These are phyloP conservation scores for Linnaemya tessellans DNA, from an alignment of 2,888 invertebrate genomes.

Conservation along the genomic window DNA sequence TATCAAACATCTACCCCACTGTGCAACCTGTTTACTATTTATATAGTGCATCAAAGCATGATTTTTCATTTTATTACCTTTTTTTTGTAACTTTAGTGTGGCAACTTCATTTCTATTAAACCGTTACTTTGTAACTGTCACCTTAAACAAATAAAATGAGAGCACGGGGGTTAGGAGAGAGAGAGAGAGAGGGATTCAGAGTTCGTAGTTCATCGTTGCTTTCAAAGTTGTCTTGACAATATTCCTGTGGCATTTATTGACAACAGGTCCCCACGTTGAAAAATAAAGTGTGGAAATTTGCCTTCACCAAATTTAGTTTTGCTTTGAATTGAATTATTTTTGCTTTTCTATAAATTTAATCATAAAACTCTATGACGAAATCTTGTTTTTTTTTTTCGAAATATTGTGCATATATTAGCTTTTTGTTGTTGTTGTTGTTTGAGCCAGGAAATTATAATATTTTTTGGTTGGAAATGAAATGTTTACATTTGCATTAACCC, in stretches of 20 bases:
- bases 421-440: constrained; percentile 8
- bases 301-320: constrained; percentile 74
- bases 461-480: constrained; percentile 31
- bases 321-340: constrained; percentile 63
- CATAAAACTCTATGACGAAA: constrained; percentile 78
- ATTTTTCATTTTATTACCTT: neutral
- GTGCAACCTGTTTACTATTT: constrained; percentile 35
- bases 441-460: constrained; percentile 67
- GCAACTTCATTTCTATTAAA: constrained; percentile 38
- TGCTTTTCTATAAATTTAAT: neutral
- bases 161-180: neutral
- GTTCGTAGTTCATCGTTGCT: constrained; percentile 68
- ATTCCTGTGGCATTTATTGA: constrained; percentile 68
- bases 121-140: constrained; percentile 60
- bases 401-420: constrained; percentile 55
- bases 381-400: constrained; percentile 71
- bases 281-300: constrained; percentile 47
- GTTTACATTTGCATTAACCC: constrained; percentile 78
- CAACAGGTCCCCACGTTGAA: constrained; percentile 44
- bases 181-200: constrained; percentile 10
- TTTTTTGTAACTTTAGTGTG: constrained; percentile 15
- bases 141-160: neutral
- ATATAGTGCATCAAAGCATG: neutral
- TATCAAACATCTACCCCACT: neutral
- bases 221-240: constrained; percentile 35